phyloP scores from a whole-genome alignment of 2,888 invertebrate species.

The Cryptocephalus moraei region DNA sequence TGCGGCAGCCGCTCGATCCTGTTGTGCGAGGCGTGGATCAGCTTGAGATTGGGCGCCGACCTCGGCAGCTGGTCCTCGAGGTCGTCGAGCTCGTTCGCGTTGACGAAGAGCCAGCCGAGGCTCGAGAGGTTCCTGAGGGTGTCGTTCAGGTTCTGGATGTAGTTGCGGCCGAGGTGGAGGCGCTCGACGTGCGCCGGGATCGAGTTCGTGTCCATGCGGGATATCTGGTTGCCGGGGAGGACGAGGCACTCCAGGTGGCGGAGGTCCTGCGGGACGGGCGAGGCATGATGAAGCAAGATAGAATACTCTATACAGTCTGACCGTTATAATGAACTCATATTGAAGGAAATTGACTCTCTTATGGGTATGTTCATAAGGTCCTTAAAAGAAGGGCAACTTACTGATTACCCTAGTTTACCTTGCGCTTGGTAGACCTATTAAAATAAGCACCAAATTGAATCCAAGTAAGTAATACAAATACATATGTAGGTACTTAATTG shows the following conservation, averaged over 20 bases:
- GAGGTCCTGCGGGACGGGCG: slow-evolving; percentile 38
- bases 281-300: no score
- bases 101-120: slow-evolving; percentile 69
- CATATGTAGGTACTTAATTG: no score
- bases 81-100: slow-evolving; percentile 62
- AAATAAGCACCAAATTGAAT: no score
- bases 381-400: no score
- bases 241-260: slow-evolving; percentile 58
- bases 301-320: neutral
- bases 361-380: no score
- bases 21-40: slow-evolving; percentile 68
- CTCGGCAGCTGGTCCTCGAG: slow-evolving; percentile 68
- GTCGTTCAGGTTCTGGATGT: slow-evolving; percentile 62
- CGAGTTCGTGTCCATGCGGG: slow-evolving; percentile 60
- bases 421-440: no score
- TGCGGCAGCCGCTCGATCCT: slow-evolving; percentile 58
- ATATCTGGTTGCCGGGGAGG: slow-evolving; percentile 66
- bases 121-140: slow-evolving; percentile 63
- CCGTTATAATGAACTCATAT: no score
- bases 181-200: slow-evolving; percentile 59
- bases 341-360: no score
- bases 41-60: slow-evolving; percentile 52
- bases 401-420: no score
- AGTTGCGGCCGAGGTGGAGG: slow-evolving; percentile 66
- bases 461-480: no score